phyloP scores from a whole-genome alignment of 2,113 vertebrate species.

The Hassar affinis region DNA sequence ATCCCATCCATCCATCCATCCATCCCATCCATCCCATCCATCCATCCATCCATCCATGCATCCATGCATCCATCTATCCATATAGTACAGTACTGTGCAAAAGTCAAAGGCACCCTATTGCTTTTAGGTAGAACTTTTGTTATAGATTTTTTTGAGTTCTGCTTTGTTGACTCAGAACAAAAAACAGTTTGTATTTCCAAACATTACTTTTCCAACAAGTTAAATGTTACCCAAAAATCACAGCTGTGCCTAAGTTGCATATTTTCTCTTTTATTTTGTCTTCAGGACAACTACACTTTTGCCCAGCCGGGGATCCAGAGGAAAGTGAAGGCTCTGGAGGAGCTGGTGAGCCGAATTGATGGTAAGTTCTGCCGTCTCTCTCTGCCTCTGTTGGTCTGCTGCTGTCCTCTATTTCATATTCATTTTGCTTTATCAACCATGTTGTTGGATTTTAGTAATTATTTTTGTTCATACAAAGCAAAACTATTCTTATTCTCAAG shows the following conservation, averaged over 20 bases:
- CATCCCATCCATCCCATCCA: too few relatives aligned
- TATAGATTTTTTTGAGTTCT: too few relatives aligned
- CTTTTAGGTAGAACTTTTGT: too few relatives aligned
- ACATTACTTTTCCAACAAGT: too few relatives aligned
- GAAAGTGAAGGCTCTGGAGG: slow-evolving; percentile 93
- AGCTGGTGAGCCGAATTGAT: slow-evolving; percentile 94
- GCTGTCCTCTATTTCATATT: not conserved
- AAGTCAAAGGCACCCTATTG: too few relatives aligned
- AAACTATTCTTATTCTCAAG: not conserved
- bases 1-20: too few relatives aligned
- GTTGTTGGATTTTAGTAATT: not conserved
- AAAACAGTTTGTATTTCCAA: too few relatives aligned
- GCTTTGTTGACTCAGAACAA: too few relatives aligned
- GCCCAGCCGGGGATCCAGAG: slow-evolving; percentile 96
- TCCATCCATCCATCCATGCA: too few relatives aligned
- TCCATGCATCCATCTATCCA: too few relatives aligned
- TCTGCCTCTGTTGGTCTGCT: slow-evolving; percentile 9
- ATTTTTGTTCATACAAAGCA: not conserved
- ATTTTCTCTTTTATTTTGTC: slow-evolving; percentile 24
- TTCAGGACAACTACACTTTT: slow-evolving; percentile 96
- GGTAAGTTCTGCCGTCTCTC: slow-evolving; percentile 74
- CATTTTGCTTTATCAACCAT: not conserved
- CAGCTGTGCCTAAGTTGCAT: not conserved
- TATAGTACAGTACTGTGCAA: too few relatives aligned
- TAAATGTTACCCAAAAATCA: too few relatives aligned